Base-by-base conservation (phyloP, 2,888 invertebrate species). In the Ennomos fuscantarius region DNA sequence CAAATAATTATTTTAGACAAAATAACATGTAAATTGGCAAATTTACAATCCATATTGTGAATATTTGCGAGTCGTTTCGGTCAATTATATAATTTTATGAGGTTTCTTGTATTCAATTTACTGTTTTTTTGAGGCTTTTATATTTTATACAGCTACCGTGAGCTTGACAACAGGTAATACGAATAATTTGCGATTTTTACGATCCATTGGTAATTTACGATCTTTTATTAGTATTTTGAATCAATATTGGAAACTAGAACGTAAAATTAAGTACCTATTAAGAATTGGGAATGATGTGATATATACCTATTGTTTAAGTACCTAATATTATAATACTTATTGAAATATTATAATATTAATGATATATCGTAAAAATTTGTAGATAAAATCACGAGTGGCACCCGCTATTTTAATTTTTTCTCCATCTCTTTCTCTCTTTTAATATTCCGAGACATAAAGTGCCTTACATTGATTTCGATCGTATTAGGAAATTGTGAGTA, bases 21-120 rank as follows among this genome's bases (percentile, higher is more conserved):
- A 82, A 84, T 81, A 69, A 77, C 68, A 87, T 88, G 86, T 75
- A 84, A 89, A 89, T 88, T 81, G 75, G 71, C 77, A 80, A 79
- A 85, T 88, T 87, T 82, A 87, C 76, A 87, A 88, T 83, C 84
- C 79, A 81, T 82, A 81, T 79, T 72, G 68, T 65, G 65, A 68
- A 57, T 52, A 47, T 42, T 41, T 47, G 57, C 12, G 46, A 35
- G 72, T 74, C 73, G 78, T 81, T 82, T 77, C 65, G 73, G 70
- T 79, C 76, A 79, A 83, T 84, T 81, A 82, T 82, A 74, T 73
- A 68, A 67, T 78, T 84, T 86, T 85, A 87, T 80, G 74, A 72
- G 72, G 77, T 78, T 78, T 76, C 72, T 75, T 69, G 66, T 68
- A 70, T 64, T 43, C 52, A 59, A 55, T 55, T 57, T 52, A 61